Conservation (phyloP, 2,888 invertebrate genomes). For the Ichneumoninae sp. region DNA sequence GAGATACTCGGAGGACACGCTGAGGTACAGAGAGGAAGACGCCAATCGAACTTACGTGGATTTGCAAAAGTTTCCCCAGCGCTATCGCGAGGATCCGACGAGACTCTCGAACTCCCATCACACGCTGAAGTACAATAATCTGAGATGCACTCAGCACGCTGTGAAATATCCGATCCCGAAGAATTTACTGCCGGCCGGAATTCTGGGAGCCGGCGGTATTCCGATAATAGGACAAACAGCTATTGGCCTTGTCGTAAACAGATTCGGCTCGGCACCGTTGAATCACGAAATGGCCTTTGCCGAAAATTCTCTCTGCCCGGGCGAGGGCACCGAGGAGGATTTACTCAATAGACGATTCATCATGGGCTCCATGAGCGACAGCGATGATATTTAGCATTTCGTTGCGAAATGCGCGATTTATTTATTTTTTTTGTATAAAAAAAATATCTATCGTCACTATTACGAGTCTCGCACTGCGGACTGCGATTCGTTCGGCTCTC, state of each 20-base stretch:
- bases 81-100: conserved; percentile 79
- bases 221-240: conserved; percentile 81
- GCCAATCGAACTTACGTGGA: conserved; percentile 71
- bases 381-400: conserved; percentile 72
- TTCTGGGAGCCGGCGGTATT: conserved; percentile 78
- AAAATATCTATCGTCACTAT: neutral
- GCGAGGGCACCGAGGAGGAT: conserved; percentile 76
- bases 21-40: conserved; percentile 75
- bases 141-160: conserved; percentile 77
- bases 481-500: too few relatives aligned
- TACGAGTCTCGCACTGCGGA: neutral
- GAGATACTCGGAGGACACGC: conserved; percentile 77
- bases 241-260: conserved; percentile 81
- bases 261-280: conserved; percentile 79
- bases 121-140: conserved; percentile 78
- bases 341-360: conserved; percentile 78
- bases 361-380: conserved; percentile 79
- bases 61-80: conserved; percentile 80
- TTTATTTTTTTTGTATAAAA: conserved; percentile 4
- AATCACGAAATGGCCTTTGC: conserved; percentile 73
- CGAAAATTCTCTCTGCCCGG: conserved; percentile 76
- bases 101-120: conserved; percentile 75
- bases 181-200: conserved; percentile 77
- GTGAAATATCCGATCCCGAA: conserved; percentile 78
- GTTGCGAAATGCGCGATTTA: neutral